Base-by-base conservation (phyloP, 92 coral and sea anemone genomes). In the Parazoanthus atlanticus region DNA sequence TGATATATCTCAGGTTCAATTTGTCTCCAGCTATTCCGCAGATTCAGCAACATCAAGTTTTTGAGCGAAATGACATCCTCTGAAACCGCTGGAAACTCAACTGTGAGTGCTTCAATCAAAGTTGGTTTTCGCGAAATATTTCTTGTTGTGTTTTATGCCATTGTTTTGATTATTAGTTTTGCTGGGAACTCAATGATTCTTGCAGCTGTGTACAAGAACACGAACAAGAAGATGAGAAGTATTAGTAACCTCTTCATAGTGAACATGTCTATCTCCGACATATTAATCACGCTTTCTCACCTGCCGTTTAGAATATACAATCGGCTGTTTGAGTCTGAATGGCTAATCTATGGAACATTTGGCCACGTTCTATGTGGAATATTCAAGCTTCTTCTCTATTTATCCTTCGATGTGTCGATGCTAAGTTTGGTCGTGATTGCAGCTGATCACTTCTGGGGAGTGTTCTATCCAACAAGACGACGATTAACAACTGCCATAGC, bases 171-270 rank as follows among this genome's bases (percentile, higher is more conserved):
- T 19, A 36, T 58, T 16, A 23, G 71, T 13, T 17, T 80, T 54
- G 54, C 72, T 0, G 85, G 85, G 3, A 80, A 80, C 1, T 58
- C 41, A 15, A 30, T 80, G 73, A 41, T 58, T 58, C 73, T 80
- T 1, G 26, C 43, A 19, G 52, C 30, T 30, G 85, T 80, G 15
- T 58, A 19, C 29, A 80, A 31, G 52, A 80, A 80, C 70, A 61
- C 61, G 21, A 54, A 32, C 47, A 52, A 58, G 61, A 80, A 29
- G 40, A 80, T 80, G 84, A 10, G 84, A 54, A 52, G 26, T 5
- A n/a, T 80, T 30, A 80, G 84, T 10, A 80, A 80, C 72, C 38
- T 52, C 13, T 80, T 80, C 52, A 61, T 80, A 54, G 85, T 58
- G 28, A 31, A 32, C 16, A 58, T 80, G 85, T 80, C 72, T 15